Evolutionary conservation across 1,140 invertebrate genomes (phyloP).

Genomic region (Mya arenaria): DNA sequence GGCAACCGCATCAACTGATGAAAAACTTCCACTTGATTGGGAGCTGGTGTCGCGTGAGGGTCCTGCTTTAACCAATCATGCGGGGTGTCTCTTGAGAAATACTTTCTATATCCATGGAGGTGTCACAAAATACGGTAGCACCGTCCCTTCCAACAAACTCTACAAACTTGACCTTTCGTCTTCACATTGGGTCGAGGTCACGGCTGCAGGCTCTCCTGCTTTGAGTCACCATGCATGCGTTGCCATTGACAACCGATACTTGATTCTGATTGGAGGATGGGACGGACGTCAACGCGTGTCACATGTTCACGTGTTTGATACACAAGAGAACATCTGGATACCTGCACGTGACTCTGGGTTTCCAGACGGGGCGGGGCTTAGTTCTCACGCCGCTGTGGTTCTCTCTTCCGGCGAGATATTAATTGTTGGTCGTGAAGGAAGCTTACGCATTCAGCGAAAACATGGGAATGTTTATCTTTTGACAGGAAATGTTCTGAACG

Average conservation of each 20-base stretch:
- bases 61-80: slow-evolving; percentile 69
- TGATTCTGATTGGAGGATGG: slow-evolving; percentile 79
- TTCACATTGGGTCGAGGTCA: slow-evolving; percentile 55
- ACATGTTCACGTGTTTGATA: slow-evolving; percentile 69
- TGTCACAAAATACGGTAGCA: slow-evolving; percentile 62
- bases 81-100: slow-evolving; percentile 52
- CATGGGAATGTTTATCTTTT: slow-evolving; percentile 73
- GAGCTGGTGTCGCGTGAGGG: slow-evolving; percentile 65
- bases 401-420: slow-evolving; percentile 67
- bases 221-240: slow-evolving; percentile 76
- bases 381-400: slow-evolving; percentile 72
- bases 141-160: slow-evolving; percentile 66
- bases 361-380: slow-evolving; percentile 75
- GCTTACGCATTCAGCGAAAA: slow-evolving; percentile 71
- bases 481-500: slow-evolving; percentile 57
- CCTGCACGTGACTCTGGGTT: slow-evolving; percentile 65
- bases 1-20: slow-evolving; percentile 16
- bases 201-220: slow-evolving; percentile 62
- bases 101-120: slow-evolving; percentile 75
- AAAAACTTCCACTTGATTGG: slow-evolving; percentile 58
- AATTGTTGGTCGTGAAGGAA: slow-evolving; percentile 76
- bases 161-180: slow-evolving; percentile 66
- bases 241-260: slow-evolving; percentile 68
- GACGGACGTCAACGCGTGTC: slow-evolving; percentile 67
- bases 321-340: slow-evolving; percentile 65